Evolutionary conservation across 2,888 invertebrate species (phyloP), one percentile per base, ranked within the genome.

Genomic region (Xiphydria camelus): DNA sequence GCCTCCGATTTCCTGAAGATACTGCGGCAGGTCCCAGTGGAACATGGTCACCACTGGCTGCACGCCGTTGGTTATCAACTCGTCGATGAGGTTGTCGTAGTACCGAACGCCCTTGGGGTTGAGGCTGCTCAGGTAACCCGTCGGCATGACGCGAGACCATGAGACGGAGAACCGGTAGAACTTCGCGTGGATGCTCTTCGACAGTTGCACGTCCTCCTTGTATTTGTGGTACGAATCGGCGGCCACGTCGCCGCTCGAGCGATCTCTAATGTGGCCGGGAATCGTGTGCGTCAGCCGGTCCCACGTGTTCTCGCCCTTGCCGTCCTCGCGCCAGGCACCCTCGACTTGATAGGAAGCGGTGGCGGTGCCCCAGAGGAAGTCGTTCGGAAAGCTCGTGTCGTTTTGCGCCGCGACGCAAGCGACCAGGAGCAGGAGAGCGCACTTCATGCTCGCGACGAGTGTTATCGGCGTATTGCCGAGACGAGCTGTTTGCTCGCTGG

Each of bases 121-220:
- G 15, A 41, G 32, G 22, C 19, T 14, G 5, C 19, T 17, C 17
- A n/a, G 9, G 44, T 82, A 78, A 7, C 88, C 91, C 7, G 79
- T 82, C 0, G 91, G 89, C 53, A 91, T 75, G 34, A 92, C 79
- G 37, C 91, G 77, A 0, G 87, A 75, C 91, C 91, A 92, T 0
- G 89, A 83, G 55, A 88, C 79, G 1, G 87, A 88, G 70, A 88
- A 88, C 25, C 88, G 79, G 70, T 88, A 88, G 49, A 84, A 81
- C 55, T 84, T 76, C 0, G 83, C 29, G 31, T 40, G 32, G 2
- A 25, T 10, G 2, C 5, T 23, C 23, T 7, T 7, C n/a, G 23
- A 23, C n/a, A 40, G n/a, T n/a, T n/a, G n/a, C n/a, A n/a, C n/a
- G n/a, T n/a, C n/a, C n/a, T n/a, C n/a, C n/a, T n/a, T n/a, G n/a